Percentiles rank a stretch among this genome's conserved stretches.
Conservation (phyloP, 2,113 vertebrate species). For the Thunnus thynnus region DNA sequence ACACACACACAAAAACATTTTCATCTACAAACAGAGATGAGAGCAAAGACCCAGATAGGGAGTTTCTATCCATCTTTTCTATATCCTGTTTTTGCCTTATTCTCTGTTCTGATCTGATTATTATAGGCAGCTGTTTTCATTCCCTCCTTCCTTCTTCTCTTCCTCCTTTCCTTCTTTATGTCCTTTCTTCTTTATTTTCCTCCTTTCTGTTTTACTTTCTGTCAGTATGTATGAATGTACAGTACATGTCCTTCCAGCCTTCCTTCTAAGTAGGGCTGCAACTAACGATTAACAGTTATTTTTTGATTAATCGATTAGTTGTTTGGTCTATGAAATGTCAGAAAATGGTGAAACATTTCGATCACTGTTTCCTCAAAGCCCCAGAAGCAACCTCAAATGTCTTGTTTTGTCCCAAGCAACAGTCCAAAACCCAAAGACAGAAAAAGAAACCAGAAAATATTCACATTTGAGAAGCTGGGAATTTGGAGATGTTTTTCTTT, state of each 20-base stretch:
- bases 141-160: neutral
- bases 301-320: too few species aligned
- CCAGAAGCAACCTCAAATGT: too few species aligned
- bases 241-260: neutral
- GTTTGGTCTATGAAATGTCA: too few species aligned
- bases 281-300: too few species aligned
- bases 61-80: neutral
- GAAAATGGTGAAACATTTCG: too few species aligned
- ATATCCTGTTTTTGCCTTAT: neutral
- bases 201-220: neutral
- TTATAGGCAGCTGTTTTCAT: neutral
- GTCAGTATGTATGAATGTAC: neutral
- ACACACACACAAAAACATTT: constrained; percentile 18
- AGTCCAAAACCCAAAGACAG: too few species aligned
- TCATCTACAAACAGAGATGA: constrained; percentile 23
- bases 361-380: too few species aligned
- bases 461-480: too few species aligned
- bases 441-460: too few species aligned
- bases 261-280: neutral
- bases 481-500: too few species aligned
- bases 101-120: neutral
- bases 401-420: too few species aligned
- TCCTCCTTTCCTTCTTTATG: neutral
- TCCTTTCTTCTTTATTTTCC: neutral
- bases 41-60: neutral